Evolutionary conservation across 2,888 invertebrate species (phyloP), one percentile per base, ranked within the genome.

Genomic region (Alloplasta piceator): DNA sequence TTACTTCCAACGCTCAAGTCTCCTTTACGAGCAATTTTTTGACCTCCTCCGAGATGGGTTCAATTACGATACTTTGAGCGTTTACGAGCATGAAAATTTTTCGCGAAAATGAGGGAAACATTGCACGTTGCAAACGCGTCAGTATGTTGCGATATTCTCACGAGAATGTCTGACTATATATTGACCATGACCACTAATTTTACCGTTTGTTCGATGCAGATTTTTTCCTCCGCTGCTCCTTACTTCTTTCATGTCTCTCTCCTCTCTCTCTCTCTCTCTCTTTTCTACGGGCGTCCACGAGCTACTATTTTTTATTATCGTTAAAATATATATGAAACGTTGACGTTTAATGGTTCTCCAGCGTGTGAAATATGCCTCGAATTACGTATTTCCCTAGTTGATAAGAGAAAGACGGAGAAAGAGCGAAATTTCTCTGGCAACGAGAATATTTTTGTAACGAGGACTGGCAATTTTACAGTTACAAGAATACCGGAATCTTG

Each of bases 131-230:
- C 58, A 50, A 66, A 56, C 52, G 56, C 41, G 67, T 10, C 66
- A 43, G 60, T 55, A 55, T 55, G 14, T 48, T 46, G 12, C 6
- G 70, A 81, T 70, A 56, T 68, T 38, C 26, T 56, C 36, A 48
- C 9, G 63, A 12, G 52, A 36, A 64, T 60, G 81, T 78, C 74
- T 78, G 78, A 71, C 60, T 46, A 67, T 71, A 81, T 60, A 78
- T 74, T 67, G 81, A 78, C 78, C 78, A 78, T 78, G 64, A 81
- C 80, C 77, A 81, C 80, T 81, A 81, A 81, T 81, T 81, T 77
- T 81, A 81, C 78, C 80, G 80, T 80, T 80, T 43, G 58, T 56
- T 81, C 78, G 70, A 78, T 61, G 70, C 77, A 70, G 64, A 78
- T 80, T 76, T 56, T 71, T 78, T 46, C 48, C 56, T 10, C 16